phyloP scores from a whole-genome alignment of 2,797 vertebrate genomes.

The Anabacerthia variegaticeps region DNA sequence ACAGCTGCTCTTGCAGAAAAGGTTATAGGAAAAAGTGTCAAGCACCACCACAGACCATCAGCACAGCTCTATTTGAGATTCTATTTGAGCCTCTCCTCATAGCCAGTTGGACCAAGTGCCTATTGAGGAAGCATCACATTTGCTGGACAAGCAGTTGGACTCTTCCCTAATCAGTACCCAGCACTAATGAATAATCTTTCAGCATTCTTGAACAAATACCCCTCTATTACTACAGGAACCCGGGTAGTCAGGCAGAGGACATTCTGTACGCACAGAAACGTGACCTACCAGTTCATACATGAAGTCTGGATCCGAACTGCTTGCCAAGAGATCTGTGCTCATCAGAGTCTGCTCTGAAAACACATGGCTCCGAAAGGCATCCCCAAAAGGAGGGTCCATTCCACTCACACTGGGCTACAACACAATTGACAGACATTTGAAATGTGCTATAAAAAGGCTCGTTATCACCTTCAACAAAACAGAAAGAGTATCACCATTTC shows the following conservation, averaged over 20 bases:
- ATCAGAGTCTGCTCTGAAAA: conserved; percentile 98
- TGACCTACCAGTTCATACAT: conserved; percentile 97
- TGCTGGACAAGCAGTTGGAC: neutral
- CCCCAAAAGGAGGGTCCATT: conserved; percentile 99
- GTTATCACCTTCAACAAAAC: neutral
- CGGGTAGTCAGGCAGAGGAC: neutral
- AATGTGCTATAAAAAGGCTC: neutral
- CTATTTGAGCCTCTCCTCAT: neutral
- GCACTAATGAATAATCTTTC: neutral
- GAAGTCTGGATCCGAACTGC: conserved; percentile 97
- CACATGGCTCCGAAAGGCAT: conserved; percentile 96
- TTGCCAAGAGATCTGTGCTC: conserved; percentile 96
- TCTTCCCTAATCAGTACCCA: neutral
- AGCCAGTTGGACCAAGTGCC: neutral
- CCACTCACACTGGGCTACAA: conserved; percentile 93
- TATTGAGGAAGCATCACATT: neutral
- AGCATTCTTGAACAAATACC: neutral
- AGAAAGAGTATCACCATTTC: neutral
- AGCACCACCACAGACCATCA: neutral
- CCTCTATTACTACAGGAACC: neutral
- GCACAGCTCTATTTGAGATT: neutral
- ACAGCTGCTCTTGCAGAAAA: neutral
- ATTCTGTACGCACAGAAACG: neutral
- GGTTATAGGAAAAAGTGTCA: neutral
- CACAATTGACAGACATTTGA: neutral